Percentiles rank a stretch among this genome's conserved stretches.
These are phyloP conservation scores for Agrotis segetum DNA, from an alignment of 2,888 invertebrate species.

Conservation along the genomic window DNA sequence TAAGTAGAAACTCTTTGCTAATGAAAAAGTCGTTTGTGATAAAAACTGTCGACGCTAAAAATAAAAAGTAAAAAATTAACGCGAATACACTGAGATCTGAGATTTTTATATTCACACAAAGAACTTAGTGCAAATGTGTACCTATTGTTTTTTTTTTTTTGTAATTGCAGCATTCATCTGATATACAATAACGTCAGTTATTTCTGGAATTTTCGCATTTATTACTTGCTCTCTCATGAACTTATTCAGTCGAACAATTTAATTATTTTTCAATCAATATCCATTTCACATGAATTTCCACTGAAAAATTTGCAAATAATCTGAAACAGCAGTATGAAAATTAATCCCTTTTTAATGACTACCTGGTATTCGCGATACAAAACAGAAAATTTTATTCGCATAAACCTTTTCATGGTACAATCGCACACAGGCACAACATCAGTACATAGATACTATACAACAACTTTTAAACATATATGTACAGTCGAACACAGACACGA, in stretches of 20 bases:
- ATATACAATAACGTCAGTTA: not conserved
- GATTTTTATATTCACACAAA: conserved; percentile 31
- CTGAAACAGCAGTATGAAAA: not conserved
- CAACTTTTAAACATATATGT: conserved; percentile 37
- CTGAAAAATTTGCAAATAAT: not conserved
- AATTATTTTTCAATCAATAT: not conserved
- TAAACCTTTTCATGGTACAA: conserved; percentile 31
- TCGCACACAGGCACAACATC: conserved; percentile 7
- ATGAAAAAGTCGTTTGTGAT: conserved; percentile 41
- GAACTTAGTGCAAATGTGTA: conserved; percentile 7
- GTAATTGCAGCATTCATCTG: not conserved
- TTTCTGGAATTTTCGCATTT: not conserved
- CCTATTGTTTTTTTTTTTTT: conserved; percentile 17
- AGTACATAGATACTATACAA: conserved; percentile 6
- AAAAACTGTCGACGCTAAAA: conserved; percentile 31
- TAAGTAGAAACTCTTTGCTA: conserved; percentile 50
- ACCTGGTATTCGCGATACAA: conserved; percentile 7
- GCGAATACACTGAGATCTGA: conserved; percentile 10
- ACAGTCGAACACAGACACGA: conserved; percentile 35
- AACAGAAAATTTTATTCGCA: not conserved
- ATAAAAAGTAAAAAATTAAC: conserved; percentile 29
- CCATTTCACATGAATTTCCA: not conserved
- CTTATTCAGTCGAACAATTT: not conserved
- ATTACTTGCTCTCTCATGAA: not conserved
- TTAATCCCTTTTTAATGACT: conserved; percentile 14